Evolutionary conservation across 2,113 vertebrate species (phyloP).

Genomic region (Scomber colias): DNA sequence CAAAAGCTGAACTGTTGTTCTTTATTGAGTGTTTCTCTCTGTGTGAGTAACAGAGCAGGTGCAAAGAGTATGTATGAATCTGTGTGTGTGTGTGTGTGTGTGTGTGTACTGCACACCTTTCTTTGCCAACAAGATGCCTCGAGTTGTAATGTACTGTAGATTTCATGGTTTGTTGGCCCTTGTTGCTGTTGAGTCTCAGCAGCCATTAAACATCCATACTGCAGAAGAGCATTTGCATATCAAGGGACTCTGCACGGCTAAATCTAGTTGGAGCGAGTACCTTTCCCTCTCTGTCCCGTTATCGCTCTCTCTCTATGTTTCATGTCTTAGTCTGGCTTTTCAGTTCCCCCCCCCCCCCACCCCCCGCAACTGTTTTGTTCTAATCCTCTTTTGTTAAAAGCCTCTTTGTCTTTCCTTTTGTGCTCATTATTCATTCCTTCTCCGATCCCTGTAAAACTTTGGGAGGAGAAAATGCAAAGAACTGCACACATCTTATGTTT

Average conservation of each 20-base stretch:
- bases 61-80: neutral
- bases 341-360: neutral
- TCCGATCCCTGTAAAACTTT: conserved; percentile 36
- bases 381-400: conserved; percentile 73
- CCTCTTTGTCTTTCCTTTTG: conserved; percentile 61
- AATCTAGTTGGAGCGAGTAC: conserved; percentile 52
- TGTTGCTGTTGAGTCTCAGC: conserved; percentile 52
- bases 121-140: conserved; percentile 54
- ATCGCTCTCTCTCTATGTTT: conserved; percentile 63
- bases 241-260: conserved; percentile 65
- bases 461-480: conserved; percentile 11
- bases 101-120: conserved; percentile 49
- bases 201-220: conserved; percentile 76
- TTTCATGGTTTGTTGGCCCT: conserved; percentile 78
- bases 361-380: conserved; percentile 48
- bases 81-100: conserved; percentile 33
- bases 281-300: conserved; percentile 48
- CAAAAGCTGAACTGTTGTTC: conserved; percentile 17
- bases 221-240: conserved; percentile 75
- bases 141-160: conserved; percentile 66
- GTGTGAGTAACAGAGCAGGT: neutral
- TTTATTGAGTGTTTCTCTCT: neutral
- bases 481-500: neutral
- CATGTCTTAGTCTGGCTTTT: conserved; percentile 52
- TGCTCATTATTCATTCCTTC: conserved; percentile 51